Evolutionary conservation across 2,888 invertebrate genomes (phyloP), one percentile per base, ranked within the genome.

Genomic region (Melinopterus prodromus): DNA sequence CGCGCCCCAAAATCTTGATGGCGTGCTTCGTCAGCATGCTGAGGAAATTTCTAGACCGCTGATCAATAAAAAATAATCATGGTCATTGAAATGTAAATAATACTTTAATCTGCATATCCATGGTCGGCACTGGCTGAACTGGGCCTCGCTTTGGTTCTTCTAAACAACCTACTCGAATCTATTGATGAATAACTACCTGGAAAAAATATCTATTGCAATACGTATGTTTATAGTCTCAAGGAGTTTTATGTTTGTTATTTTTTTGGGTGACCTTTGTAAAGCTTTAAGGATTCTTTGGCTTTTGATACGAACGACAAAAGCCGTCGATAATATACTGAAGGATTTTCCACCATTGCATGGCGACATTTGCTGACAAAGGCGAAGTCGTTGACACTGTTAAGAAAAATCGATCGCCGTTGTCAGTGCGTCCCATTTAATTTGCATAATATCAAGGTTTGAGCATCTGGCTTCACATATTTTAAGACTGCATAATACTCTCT

Each of bases 121-220:
- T 53, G 53, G 77, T 79, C 83, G 83, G 84, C 81, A 83, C 83
- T 81, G 76, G 53, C 84, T 83, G 82, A 74, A 74, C 78, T 85
- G 85, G 85, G 85, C 84, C 85, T 86, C 85, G 84, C 84, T 83
- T 80, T 79, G 81, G 78, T 78, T 80, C 78, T 77, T 79, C 83
- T 83, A 83, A 82, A 82, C 80, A 82, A 75, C 81, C 26, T 53
- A 53, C 53, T 53, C 53, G 53, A 53, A 53, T 80, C 76, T 84
- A 84, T 85, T 84, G 53, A 53, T 85, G 85, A 84, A 83, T 53
- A 69, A 84, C 86, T 87, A 87, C 87, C 87, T 87, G 87, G 16
- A 87, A 87, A 86, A 86, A 79, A 83, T 72, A 83, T 80, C 74
- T 79, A 78, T 79, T 76, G 77, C 79, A 78, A 71, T 75, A 74